Percentiles rank a stretch among this genome's conserved stretches.
Conservation (phyloP, 2,888 invertebrate genomes). For the Rhagium mordax region DNA sequence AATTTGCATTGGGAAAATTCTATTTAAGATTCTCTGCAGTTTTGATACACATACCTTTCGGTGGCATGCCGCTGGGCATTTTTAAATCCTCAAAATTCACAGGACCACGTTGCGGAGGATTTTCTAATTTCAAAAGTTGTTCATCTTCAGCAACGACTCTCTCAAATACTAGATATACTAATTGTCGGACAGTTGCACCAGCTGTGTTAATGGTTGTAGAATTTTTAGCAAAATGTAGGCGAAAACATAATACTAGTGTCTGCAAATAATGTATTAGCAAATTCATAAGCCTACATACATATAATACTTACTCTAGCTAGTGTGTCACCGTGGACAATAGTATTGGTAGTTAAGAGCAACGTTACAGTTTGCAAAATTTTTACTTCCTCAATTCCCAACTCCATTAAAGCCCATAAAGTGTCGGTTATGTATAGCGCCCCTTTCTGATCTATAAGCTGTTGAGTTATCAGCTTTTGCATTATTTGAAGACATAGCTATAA, state of each 20-base stretch:
- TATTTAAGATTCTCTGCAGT: no score
- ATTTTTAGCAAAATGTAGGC: slow-evolving; percentile 96
- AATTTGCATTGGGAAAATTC: no score
- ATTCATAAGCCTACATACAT: neutral
- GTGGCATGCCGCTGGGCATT: slow-evolving; percentile 82
- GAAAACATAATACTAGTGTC: slow-evolving; percentile 96
- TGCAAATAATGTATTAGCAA: slow-evolving; percentile 66
- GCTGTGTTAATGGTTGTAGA: slow-evolving; percentile 97
- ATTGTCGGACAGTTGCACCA: slow-evolving; percentile 96
- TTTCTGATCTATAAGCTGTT: slow-evolving; percentile 91
- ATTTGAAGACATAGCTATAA: slow-evolving; percentile 89
- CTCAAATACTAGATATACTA: slow-evolving; percentile 94
- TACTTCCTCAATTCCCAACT: slow-evolving; percentile 94
- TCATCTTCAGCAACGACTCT: slow-evolving; percentile 85
- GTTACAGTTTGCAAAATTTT: slow-evolving; percentile 97
- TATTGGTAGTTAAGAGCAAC: slow-evolving; percentile 93
- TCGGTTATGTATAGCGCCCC: slow-evolving; percentile 95
- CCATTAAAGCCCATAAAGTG: slow-evolving; percentile 94
- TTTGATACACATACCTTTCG: no score
- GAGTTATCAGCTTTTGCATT: slow-evolving; percentile 94
- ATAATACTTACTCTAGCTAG: slow-evolving; percentile 87
- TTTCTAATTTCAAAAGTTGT: slow-evolving; percentile 62
- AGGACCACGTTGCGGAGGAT: slow-evolving; percentile 65
- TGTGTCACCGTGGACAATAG: slow-evolving; percentile 94
- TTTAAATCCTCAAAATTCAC: slow-evolving; percentile 87